Percentiles rank a stretch among this genome's conserved stretches.
These are phyloP conservation scores for Branchipolynoe longqiensis DNA, from an alignment of 2,888 invertebrate species.

Conservation along the genomic window DNA sequence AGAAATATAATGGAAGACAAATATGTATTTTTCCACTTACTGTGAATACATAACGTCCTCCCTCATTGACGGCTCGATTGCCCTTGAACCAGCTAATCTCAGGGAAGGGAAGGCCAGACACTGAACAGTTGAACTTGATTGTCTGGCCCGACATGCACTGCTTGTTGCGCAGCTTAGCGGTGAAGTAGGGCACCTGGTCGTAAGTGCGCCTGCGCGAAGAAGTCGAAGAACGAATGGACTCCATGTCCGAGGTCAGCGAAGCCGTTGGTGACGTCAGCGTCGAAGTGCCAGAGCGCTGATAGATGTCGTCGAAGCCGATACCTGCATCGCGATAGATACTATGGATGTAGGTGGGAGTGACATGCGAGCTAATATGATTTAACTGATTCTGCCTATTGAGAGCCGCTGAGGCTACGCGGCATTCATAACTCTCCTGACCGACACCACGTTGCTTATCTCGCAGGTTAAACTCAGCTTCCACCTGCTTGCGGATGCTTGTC, in stretches of 20 bases:
- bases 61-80: constrained; percentile 56
- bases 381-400: neutral
- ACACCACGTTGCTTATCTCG: constrained; percentile 30
- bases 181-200: constrained; percentile 65
- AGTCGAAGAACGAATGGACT: constrained; percentile 62
- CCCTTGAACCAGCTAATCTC: constrained; percentile 66
- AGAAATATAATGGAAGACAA: no score
- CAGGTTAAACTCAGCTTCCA: constrained; percentile 62
- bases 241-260: constrained; percentile 61
- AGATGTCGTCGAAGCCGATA: constrained; percentile 65
- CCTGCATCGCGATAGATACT: constrained; percentile 61
- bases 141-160: constrained; percentile 62
- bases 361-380: constrained; percentile 42
- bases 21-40: constrained; percentile 55
- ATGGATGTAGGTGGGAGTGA: constrained; percentile 44
- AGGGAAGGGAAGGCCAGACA: constrained; percentile 66
- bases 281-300: constrained; percentile 51
- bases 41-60: constrained; percentile 61
- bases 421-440: constrained; percentile 18
- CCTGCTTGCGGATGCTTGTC: constrained; percentile 54
- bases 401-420: constrained; percentile 5
- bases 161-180: constrained; percentile 66
- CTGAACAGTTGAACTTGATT: constrained; percentile 67
- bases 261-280: constrained; percentile 48
- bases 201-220: constrained; percentile 17